Conservation (phyloP, 1,140 invertebrate genomes). For the Patella vulgata region DNA sequence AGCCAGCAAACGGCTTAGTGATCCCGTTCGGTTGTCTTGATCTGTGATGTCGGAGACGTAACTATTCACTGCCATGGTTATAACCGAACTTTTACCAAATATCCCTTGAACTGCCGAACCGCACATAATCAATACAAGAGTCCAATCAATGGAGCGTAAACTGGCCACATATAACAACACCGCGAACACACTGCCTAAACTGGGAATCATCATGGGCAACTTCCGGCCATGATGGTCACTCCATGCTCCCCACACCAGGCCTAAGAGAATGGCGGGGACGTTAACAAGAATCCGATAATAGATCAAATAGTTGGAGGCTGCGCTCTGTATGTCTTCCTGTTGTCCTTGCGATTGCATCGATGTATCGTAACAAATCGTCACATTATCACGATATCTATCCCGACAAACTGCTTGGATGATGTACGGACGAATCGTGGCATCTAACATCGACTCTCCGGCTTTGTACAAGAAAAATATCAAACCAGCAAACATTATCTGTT, state of each 20-base stretch:
- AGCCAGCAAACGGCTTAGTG: conserved; percentile 58
- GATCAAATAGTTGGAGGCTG: conserved; percentile 54
- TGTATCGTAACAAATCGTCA: conserved; percentile 33
- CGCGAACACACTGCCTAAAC: conserved; percentile 56
- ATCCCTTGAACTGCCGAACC: conserved; percentile 56
- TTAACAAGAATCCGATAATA: conserved; percentile 61
- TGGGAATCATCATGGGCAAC: conserved; percentile 64
- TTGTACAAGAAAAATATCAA: conserved; percentile 65
- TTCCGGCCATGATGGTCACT: conserved; percentile 63
- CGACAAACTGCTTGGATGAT: conserved; percentile 58
- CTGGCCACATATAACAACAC: conserved; percentile 59
- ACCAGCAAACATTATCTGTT: conserved; percentile 40
- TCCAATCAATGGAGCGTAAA: conserved; percentile 20
- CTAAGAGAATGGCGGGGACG: conserved; percentile 60
- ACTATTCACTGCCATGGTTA: conserved; percentile 66
- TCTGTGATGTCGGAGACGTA: conserved; percentile 59
- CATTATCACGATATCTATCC: conserved; percentile 36
- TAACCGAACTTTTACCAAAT: conserved; percentile 62
- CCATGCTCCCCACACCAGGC: conserved; percentile 65
- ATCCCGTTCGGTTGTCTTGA: conserved; percentile 49
- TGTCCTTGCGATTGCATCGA: conserved; percentile 12
- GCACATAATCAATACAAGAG: conserved; percentile 50
- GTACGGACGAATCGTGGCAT: conserved; percentile 60
- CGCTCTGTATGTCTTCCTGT: conserved; percentile 51
- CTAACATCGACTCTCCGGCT: conserved; percentile 62